phyloP scores from a whole-genome alignment of 2,888 invertebrate species.

The Therioaphis trifolii region DNA sequence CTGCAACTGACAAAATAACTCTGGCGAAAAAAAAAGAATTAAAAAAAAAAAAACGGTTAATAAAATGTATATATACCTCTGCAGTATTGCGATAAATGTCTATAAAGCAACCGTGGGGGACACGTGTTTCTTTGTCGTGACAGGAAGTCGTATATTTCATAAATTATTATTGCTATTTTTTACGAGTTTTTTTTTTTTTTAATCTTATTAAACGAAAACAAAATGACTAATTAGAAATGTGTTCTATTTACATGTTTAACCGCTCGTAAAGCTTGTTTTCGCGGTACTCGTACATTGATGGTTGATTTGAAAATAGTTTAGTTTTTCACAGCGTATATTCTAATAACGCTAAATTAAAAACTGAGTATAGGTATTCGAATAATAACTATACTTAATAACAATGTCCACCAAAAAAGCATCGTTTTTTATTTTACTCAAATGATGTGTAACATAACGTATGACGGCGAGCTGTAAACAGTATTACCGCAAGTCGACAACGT shows the following conservation, averaged over 20 bases:
- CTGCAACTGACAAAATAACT: too few relatives aligned
- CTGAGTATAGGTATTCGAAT: neutral
- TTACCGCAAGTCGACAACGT: slow-evolving; percentile 14
- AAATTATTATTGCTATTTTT: slow-evolving; percentile 52
- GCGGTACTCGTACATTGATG: neutral
- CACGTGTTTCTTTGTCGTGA: slow-evolving; percentile 56
- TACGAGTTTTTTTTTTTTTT: slow-evolving; percentile 33
- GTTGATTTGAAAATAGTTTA: slow-evolving; percentile 1
- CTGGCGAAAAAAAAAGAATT: neutral
- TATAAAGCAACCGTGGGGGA: neutral
- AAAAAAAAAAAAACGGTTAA: slow-evolving; percentile 25
- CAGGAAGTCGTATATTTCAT: slow-evolving; percentile 48
- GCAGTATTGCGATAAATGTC: neutral
- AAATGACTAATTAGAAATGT: slow-evolving; percentile 46
- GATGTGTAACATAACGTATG: slow-evolving; percentile 12
- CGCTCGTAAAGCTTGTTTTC: slow-evolving; percentile 37
- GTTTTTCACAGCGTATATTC: neutral
- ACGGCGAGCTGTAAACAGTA: neutral
- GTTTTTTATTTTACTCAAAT: neutral
- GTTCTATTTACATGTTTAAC: slow-evolving; percentile 38
- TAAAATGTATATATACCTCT: slow-evolving; percentile 33
- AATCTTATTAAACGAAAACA: slow-evolving; percentile 45
- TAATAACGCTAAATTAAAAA: neutral
- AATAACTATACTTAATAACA: slow-evolving; percentile 17
- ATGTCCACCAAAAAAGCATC: neutral